These are phyloP conservation scores for Syngnathoides biaculeatus DNA, from an alignment of 2,113 vertebrate genomes.

Conservation along the genomic window DNA sequence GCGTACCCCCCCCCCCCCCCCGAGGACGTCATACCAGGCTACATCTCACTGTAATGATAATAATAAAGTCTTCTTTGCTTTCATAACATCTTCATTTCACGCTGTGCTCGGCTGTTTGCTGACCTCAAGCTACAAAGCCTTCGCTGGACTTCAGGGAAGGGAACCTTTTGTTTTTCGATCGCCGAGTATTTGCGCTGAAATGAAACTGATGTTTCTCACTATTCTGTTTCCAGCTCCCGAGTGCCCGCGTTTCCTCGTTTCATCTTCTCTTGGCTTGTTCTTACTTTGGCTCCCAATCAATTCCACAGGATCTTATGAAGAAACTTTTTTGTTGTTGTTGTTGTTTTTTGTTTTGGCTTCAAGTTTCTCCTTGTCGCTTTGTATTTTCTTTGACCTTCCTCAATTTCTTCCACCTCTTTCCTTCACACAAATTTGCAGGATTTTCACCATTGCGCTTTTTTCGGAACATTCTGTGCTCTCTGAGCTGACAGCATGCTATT, in stretches of 20 bases:
- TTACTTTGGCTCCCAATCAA: slow-evolving; percentile 19
- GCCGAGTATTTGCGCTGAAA: neutral
- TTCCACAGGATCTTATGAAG: slow-evolving; percentile 6
- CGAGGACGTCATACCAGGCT: slow-evolving; percentile 19
- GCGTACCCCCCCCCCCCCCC: no score
- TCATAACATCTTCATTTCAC: neutral
- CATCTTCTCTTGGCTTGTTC: slow-evolving; percentile 14
- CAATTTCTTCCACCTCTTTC: neutral
- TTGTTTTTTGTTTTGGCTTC: neutral
- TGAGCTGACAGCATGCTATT: slow-evolving; percentile 20
- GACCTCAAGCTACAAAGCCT: neutral
- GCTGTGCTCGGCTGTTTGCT: neutral
- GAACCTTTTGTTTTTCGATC: neutral
- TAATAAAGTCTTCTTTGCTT: slow-evolving; percentile 17
- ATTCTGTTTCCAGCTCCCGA: neutral
- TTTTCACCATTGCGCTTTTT: neutral
- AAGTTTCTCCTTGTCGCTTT: slow-evolving; percentile 22
- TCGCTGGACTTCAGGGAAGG: neutral
- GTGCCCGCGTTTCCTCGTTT: neutral
- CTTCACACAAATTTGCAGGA: neutral
- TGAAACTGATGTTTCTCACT: neutral
- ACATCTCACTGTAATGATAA: slow-evolving; percentile 16
- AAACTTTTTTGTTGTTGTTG: slow-evolving; percentile 1
- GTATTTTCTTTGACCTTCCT: slow-evolving; percentile 28
- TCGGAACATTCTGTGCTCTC: neutral